phyloP scores from a whole-genome alignment of 1,140 invertebrate species.

The Drosophila nasuta region DNA sequence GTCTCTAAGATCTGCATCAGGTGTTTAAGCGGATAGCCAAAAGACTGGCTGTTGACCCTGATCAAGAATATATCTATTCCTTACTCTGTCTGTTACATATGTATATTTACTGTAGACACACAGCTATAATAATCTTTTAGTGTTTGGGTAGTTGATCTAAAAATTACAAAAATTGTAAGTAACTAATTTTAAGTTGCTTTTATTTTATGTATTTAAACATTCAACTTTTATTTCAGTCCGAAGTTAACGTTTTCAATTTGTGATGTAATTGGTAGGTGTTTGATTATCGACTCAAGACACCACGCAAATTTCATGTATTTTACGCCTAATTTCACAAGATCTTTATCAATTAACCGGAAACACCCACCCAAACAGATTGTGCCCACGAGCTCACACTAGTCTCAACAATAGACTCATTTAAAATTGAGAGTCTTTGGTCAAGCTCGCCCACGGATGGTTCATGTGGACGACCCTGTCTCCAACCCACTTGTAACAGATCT shows the following conservation, averaged over 20 bases:
- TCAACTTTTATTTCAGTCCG: slow-evolving; percentile 27
- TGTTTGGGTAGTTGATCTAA: too few species aligned
- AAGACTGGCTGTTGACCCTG: too few species aligned
- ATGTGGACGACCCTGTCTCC: slow-evolving; percentile 1
- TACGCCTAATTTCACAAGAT: slow-evolving; percentile 37
- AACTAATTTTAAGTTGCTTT: too few species aligned
- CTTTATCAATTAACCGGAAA: slow-evolving; percentile 30
- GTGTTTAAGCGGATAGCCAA: too few species aligned
- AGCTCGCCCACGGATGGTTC: background rate
- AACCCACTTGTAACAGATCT: background rate
- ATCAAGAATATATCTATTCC: too few species aligned
- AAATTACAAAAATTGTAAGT: too few species aligned
- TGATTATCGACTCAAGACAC: slow-evolving; percentile 27
- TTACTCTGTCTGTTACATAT: too few species aligned
- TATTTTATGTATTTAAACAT: slow-evolving; percentile 4
- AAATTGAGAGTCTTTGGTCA: slow-evolving; percentile 14
- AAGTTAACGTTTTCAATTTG: slow-evolving; percentile 34
- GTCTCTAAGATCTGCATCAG: too few species aligned
- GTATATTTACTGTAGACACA: too few species aligned
- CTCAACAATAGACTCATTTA: background rate
- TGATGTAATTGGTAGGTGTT: slow-evolving; percentile 28
- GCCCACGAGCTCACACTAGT: background rate
- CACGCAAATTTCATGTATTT: slow-evolving; percentile 48
- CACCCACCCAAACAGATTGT: slow-evolving; percentile 9
- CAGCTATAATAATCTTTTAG: too few species aligned